These are phyloP conservation scores for Etheostoma nigrum DNA, from an alignment of 2,797 vertebrate genomes.

Conservation along the genomic window DNA sequence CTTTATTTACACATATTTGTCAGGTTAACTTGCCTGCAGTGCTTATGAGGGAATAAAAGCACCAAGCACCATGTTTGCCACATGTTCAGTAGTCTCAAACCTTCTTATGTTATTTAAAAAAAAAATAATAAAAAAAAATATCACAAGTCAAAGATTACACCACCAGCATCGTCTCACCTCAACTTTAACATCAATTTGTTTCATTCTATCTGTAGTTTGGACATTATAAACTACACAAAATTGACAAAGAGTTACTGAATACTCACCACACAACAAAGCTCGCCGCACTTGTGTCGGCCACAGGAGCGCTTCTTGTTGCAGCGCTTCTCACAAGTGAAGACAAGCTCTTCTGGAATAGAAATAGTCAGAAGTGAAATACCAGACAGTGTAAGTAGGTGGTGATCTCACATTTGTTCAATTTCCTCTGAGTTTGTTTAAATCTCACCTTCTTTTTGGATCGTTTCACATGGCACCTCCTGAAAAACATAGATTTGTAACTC, in stretches of 20 bases:
- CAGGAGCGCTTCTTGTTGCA: constrained; percentile 97
- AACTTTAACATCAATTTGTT: not conserved
- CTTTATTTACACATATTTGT: not conserved
- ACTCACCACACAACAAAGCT: constrained; percentile 97
- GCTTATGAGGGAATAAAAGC: not conserved
- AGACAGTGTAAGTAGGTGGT: accelerated
- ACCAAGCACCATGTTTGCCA: not conserved
- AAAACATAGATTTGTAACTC: constrained; percentile 33
- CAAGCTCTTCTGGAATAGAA: constrained; percentile 83
- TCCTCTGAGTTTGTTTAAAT: not conserved
- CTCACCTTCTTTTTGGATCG: constrained; percentile 93
- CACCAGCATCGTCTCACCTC: not conserved
- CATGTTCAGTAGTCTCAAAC: not conserved
- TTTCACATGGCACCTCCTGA: constrained; percentile 94
- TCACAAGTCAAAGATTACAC: not conserved
- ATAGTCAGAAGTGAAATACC: not conserved
- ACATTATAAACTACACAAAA: not conserved
- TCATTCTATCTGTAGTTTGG: not conserved
- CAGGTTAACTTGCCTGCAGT: not conserved
- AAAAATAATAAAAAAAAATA: accelerated
- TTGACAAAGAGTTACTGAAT: not conserved
- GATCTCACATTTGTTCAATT: not conserved
- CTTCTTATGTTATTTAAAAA: not conserved
- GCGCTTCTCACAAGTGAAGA: constrained; percentile 94
- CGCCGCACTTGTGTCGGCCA: constrained; percentile 96